Conservation (phyloP, 1,140 invertebrate species). For the Bathynomus jamesi region DNA sequence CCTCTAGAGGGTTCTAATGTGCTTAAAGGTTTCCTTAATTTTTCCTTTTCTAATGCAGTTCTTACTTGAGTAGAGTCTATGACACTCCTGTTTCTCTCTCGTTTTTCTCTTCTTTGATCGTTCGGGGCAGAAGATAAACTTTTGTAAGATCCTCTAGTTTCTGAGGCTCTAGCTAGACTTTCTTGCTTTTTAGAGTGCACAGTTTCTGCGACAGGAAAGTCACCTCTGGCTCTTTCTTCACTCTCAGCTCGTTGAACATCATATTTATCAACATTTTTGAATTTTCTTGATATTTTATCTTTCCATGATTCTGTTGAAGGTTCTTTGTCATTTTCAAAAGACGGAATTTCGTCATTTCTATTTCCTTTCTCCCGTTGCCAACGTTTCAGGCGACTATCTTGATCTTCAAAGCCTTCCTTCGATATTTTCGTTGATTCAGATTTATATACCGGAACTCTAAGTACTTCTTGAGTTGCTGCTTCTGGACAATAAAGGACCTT, state of each 20-base stretch:
- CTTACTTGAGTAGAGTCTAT: conserved; percentile 47
- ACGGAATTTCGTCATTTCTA: conserved; percentile 22
- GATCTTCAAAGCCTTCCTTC: too few relatives aligned
- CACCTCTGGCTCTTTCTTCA: conserved; percentile 47
- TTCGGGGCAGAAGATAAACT: conserved; percentile 10
- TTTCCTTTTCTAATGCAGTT: too few relatives aligned
- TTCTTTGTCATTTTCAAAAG: conserved; percentile 14
- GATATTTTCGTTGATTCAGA: too few relatives aligned
- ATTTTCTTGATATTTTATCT: conserved; percentile 15
- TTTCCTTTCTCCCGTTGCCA: conserved; percentile 55
- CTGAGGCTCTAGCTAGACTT: conserved; percentile 14
- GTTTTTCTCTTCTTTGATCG: conserved; percentile 37
- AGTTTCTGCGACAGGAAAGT: conserved; percentile 31
- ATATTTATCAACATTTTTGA: conserved; percentile 29
- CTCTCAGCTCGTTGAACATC: conserved; percentile 26
- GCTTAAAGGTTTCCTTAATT: too few relatives aligned
- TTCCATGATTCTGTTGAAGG: conserved; percentile 21
- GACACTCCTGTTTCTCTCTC: conserved; percentile 47
- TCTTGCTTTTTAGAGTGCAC: conserved; percentile 27
- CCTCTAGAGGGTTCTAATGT: too few relatives aligned
- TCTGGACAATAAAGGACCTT: too few relatives aligned
- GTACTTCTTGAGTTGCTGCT: too few relatives aligned
- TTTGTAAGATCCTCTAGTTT: conserved; percentile 32
- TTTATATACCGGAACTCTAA: too few relatives aligned
- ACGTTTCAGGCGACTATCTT: conserved; percentile 53